These are phyloP conservation scores for Tor tambroides DNA, from an alignment of 2,113 vertebrate species.

Conservation along the genomic window DNA sequence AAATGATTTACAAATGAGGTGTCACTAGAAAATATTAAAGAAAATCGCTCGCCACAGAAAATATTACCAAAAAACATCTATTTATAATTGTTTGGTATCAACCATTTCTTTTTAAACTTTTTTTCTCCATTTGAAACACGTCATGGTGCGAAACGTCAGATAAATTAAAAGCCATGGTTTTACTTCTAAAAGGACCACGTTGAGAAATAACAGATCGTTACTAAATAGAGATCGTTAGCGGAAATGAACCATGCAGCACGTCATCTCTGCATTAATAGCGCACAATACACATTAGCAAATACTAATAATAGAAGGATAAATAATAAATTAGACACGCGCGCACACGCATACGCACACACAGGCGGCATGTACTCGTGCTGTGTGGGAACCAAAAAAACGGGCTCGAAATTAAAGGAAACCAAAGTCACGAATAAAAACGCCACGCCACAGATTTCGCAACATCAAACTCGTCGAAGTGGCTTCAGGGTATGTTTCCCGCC, in stretches of 20 bases:
- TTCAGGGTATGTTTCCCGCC: background rate
- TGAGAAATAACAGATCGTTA: conserved; percentile 71
- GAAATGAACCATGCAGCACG: conserved; percentile 81
- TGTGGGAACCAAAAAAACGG: conserved; percentile 8
- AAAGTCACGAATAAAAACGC: conserved; percentile 63
- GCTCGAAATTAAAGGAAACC: conserved; percentile 51
- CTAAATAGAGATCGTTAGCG: conserved; percentile 66
- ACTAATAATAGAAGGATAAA: conserved; percentile 74
- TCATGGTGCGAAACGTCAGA: conserved; percentile 68
- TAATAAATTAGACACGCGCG: conserved; percentile 80
- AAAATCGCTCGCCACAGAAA: conserved; percentile 78
- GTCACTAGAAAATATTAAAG: conserved; percentile 94
- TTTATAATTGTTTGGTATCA: conserved; percentile 76
- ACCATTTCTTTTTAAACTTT: conserved; percentile 66
- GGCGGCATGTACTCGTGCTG: conserved; percentile 47
- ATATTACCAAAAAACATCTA: conserved; percentile 81
- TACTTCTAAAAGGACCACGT: conserved; percentile 65
- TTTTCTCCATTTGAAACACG: conserved; percentile 69
- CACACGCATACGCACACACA: conserved; percentile 2
- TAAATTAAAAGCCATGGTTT: conserved; percentile 69
- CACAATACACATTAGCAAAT: conserved; percentile 79
- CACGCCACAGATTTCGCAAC: conserved; percentile 73
- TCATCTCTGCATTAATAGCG: conserved; percentile 73
- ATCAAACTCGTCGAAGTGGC: conserved; percentile 65
- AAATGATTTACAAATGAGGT: conserved; percentile 99